Evolutionary conservation across 2,797 vertebrate species (phyloP), one percentile per base, ranked within the genome.

Genomic region (Fratercula arctica): DNA sequence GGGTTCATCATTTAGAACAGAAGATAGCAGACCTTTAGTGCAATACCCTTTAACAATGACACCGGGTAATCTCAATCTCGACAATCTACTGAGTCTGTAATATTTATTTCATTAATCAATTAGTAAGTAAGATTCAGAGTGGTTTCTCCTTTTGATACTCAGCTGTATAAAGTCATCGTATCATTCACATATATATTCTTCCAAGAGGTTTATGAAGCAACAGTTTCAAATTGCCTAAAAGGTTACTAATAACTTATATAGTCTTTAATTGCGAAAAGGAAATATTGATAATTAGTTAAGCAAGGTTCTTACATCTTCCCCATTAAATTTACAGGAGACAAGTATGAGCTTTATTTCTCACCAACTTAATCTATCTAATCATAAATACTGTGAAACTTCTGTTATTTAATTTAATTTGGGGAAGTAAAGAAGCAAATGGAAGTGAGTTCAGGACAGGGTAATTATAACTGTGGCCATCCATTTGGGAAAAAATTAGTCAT

Each of bases 21-120:
- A 85, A 76, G 10, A 64, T 5, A 78, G 10, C 12, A 85, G 67
- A 86, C 11, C 6, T 37, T 66, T 59, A 70, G 41, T 59, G 28
- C 15, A 56, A 74, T 45, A 67, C 1, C 3, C 17, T 82, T 85
- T 69, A 41, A 63, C 1, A 10, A 13, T 11, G 24, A 10, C 59
- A 51, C 1, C 8, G 45, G 29, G 91, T 51, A 90, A 75, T 70
- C 17, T 19, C 23, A 75, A 21, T 59, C 28, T 76, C 89, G 90
- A 39, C 33, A 92, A 35, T 31, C 21, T 91, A 76, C 85, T 78
- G 51, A 91, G 48, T 56, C 79, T 70, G 46, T 21, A 77, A 20
- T 80, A 90, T 81, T 95, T 69, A 67, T 76, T 93, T 82, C 51
- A 68, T 90, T 84, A 87, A 94, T 88, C 39, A 76, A 77, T 76